A percentile compares a stretch with the other conserved stretches of the same genome.
Conservation (phyloP, 2,113 vertebrate genomes). For the Laticauda laticaudata region DNA sequence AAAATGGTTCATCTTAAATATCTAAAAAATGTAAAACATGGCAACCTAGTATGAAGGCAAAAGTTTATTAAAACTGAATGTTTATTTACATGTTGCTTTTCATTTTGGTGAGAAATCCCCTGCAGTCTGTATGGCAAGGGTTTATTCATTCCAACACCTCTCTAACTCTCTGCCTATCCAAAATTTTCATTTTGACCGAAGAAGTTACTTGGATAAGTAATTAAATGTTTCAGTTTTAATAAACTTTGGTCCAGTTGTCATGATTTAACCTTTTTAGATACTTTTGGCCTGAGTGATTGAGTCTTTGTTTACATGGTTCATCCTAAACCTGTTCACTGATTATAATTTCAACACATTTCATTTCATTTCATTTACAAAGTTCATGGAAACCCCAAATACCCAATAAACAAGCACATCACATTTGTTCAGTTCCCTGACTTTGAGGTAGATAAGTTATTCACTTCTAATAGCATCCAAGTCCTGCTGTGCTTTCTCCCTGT, state of each 20-base stretch:
- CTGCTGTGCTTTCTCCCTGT: not conserved
- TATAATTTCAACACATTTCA: not conserved
- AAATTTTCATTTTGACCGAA: not conserved
- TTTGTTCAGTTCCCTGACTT: not conserved
- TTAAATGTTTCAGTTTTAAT: not conserved
- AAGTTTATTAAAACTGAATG: not conserved
- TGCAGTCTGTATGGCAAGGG: too few species aligned
- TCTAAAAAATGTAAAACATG: not conserved
- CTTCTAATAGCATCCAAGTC: not conserved
- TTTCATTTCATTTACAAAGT: not conserved
- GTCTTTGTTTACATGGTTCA: not conserved
- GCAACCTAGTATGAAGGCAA: not conserved
- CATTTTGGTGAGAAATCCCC: not conserved
- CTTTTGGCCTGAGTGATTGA: not conserved
- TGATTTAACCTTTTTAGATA: not conserved
- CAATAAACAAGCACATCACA: not conserved
- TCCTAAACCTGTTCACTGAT: not conserved
- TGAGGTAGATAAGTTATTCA: not conserved
- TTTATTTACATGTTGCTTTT: not conserved
- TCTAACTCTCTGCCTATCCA: not conserved
- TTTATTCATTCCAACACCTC: not conserved
- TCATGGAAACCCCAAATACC: not conserved
- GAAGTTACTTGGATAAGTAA: not conserved
- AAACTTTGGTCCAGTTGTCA: not conserved
- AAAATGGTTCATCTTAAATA: not conserved